Evolutionary conservation across 2,888 invertebrate species (phyloP), one percentile per base, ranked within the genome.

Genomic region (Calameuta idolon): DNA sequence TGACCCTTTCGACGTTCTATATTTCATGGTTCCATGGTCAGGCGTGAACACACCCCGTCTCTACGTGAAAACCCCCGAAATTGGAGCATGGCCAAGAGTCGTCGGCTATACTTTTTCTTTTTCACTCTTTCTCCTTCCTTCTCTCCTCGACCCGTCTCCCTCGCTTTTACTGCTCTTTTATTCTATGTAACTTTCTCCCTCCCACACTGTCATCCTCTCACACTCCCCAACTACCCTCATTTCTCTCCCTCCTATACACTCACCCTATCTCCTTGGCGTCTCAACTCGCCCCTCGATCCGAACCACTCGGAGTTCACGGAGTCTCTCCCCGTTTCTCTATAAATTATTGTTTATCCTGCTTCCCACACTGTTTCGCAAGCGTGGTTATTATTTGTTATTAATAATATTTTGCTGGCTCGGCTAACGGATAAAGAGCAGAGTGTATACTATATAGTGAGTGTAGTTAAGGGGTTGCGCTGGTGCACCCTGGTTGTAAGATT

Each of bases 31-130:
- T 77, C 73, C 80, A 69, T 71, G 75, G 81, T 78, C 76, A 76
- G 79, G 84, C 80, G 81, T 80, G 81, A 84, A 81, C 81, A 80
- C 80, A 12, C 75, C 33, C 34, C 73, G 55, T 73, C 76, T 77
- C 69, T 73, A 77, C 83, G 78, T 80, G 80, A 76, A 83, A 85
- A 83, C 83, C 82, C 80, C 80, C 82, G 79, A 87, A 89, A 87
- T 88, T 89, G 88, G 87, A 87, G 80, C 80, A 76, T 79, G 75
- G 87, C 87, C 89, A 88, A 71, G 71, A n/a, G 71, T 55, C 55
- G 55, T 23, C 23, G 23, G 23, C 55, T 55, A 55, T 55, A 55
- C 23, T 55, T 55, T 55, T 55, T 55, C 55, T 55, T 55, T 55
- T 55, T 55, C 55, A 15, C 23, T 23, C 23, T 55, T 55, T 23